These are phyloP conservation scores for Poeciliopsis infans DNA, from an alignment of 2,797 vertebrate species.

Conservation along the genomic window DNA sequence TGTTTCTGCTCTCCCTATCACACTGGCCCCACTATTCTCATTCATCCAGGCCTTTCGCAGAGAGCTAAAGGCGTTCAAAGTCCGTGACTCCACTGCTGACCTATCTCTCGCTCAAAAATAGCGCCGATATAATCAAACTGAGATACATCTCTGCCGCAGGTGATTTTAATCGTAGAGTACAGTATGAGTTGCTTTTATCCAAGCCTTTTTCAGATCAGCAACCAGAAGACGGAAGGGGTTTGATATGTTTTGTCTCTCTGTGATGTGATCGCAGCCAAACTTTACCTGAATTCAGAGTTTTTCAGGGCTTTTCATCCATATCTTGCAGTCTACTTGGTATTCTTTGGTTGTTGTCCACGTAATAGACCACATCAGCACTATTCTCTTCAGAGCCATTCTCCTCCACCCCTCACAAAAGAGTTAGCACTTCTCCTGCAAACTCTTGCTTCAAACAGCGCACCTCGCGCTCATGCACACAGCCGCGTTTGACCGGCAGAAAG, in stretches of 20 bases:
- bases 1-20: conserved; percentile 69
- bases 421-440: conserved; percentile 19
- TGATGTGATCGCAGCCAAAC: conserved; percentile 45
- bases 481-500: conserved; percentile 16
- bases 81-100: conserved; percentile 60
- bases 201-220: conserved; percentile 41
- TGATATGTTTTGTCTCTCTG: conserved; percentile 28
- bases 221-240: conserved; percentile 12
- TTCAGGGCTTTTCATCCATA: conserved; percentile 49
- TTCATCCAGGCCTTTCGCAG: conserved; percentile 47
- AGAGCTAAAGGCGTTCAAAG: conserved; percentile 64
- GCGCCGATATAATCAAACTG: conserved; percentile 69
- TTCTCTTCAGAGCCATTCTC: conserved; percentile 58
- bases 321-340: conserved; percentile 45
- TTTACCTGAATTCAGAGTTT: conserved; percentile 39
- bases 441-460: conserved; percentile 58
- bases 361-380: conserved; percentile 68
- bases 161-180: conserved; percentile 40
- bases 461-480: conserved; percentile 37
- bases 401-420: conserved; percentile 39
- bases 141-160: conserved; percentile 39
- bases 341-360: conserved; percentile 51
- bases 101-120: conserved; percentile 54
- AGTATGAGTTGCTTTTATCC: conserved; percentile 32
- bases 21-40: conserved; percentile 41